Percentiles rank a stretch among this genome's conserved stretches.
Conservation (phyloP, 2,888 invertebrate species). For the Nomada hirtipes region DNA sequence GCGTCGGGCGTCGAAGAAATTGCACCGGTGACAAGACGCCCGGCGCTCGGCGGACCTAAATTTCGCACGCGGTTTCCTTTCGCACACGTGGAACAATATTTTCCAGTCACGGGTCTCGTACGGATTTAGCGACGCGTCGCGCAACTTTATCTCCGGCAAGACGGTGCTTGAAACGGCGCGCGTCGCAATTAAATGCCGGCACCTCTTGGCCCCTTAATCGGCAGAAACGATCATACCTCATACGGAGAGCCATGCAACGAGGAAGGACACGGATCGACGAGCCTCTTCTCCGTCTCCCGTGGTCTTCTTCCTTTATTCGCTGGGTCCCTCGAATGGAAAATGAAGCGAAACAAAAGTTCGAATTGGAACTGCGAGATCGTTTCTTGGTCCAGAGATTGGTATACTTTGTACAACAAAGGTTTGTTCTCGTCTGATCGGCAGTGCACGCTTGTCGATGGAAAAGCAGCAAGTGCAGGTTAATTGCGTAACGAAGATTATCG, state of each 20-base stretch:
- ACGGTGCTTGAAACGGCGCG: conserved; percentile 62
- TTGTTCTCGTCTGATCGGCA: not conserved
- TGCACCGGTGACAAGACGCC: conserved; percentile 24
- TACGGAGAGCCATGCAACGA: conserved; percentile 32
- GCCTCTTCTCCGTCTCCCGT: conserved; percentile 15
- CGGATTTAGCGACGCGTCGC: conserved; percentile 56
- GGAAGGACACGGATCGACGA: conserved; percentile 51
- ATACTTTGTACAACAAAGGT: too few species aligned
- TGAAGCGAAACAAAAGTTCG: conserved; percentile 12
- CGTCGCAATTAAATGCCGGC: conserved; percentile 71
- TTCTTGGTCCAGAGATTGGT: not conserved
- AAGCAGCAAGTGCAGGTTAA: not conserved
- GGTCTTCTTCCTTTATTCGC: not conserved
- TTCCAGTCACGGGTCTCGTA: conserved; percentile 50
- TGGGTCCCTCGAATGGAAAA: not conserved
- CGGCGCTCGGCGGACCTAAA: conserved; percentile 15
- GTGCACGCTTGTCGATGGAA: not conserved
- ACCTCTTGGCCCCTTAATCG: conserved; percentile 66
- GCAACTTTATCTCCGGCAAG: conserved; percentile 65
- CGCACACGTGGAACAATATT: conserved; percentile 56
- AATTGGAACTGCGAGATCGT: too few species aligned
- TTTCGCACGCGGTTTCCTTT: conserved; percentile 45
- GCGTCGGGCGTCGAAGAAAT: conserved; percentile 16
- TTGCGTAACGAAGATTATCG: not conserved
- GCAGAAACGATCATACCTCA: conserved; percentile 50